A percentile compares a stretch with the other conserved stretches of the same genome.
Evolutionary conservation across 2,797 vertebrate genomes (phyloP).

Genomic region (Cossypha caffra): DNA sequence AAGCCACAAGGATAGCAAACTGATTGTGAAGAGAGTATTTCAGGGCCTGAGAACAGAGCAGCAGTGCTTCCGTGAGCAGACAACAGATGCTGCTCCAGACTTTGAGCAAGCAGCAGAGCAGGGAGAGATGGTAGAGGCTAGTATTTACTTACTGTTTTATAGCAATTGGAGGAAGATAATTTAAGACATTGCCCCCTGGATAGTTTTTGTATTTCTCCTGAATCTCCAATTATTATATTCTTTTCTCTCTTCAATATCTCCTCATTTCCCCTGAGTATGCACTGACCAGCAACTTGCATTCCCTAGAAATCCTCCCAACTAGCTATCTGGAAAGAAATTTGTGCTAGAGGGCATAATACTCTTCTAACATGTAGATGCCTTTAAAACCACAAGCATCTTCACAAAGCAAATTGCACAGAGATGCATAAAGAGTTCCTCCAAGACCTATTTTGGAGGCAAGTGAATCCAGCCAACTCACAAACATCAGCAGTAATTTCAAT

Average conservation of each 20-base stretch:
- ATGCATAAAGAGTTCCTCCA: conserved; percentile 23
- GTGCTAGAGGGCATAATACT: conserved; percentile 22
- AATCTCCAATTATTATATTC: neutral
- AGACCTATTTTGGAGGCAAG: conserved; percentile 15
- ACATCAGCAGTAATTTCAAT: conserved; percentile 49
- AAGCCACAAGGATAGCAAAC: neutral
- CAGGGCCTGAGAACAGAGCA: neutral
- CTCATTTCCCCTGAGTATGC: conserved; percentile 1
- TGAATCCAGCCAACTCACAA: conserved; percentile 31
- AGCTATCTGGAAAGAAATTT: conserved; percentile 14
- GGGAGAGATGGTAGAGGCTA: neutral
- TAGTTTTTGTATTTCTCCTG: neutral
- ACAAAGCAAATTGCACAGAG: conserved; percentile 18
- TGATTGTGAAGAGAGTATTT: neutral
- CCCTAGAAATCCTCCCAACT: conserved; percentile 32
- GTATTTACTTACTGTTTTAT: neutral
- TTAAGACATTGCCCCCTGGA: neutral
- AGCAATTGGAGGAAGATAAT: neutral
- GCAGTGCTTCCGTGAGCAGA: neutral
- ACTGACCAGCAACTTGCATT: conserved; percentile 6
- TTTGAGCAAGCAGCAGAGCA: neutral
- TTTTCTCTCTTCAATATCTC: neutral
- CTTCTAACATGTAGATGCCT: conserved; percentile 19
- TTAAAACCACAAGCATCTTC: conserved; percentile 49
- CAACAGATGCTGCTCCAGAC: neutral